Percentiles rank a stretch among this genome's conserved stretches.
Evolutionary conservation across 2,888 invertebrate species (phyloP).

Genomic region (Odiellus spinosus): DNA sequence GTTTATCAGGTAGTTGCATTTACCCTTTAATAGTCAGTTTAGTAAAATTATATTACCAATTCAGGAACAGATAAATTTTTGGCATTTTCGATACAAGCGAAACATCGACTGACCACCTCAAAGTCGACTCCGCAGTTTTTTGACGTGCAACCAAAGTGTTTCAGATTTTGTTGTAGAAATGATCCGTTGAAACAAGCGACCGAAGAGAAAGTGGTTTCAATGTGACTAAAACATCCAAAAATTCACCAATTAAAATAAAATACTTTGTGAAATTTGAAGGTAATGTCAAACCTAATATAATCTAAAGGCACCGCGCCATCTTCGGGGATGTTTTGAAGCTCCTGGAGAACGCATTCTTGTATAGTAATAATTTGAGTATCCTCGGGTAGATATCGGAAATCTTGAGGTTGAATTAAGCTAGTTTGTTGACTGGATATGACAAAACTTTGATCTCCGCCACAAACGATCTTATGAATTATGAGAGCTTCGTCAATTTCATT

Average conservation of each 20-base stretch:
- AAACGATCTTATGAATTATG: background rate
- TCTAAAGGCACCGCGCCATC: constrained; percentile 49
- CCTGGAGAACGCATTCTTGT: constrained; percentile 18
- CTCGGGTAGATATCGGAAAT: constrained; percentile 39
- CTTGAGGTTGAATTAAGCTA: constrained; percentile 27
- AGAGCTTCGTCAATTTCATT: too few species aligned
- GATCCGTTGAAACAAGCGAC: constrained; percentile 75
- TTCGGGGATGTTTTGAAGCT: constrained; percentile 10
- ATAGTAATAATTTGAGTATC: constrained; percentile 47
- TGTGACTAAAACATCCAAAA: constrained; percentile 39
- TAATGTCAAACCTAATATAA: constrained; percentile 35
- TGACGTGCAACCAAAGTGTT: constrained; percentile 60
- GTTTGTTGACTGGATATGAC: constrained; percentile 37
- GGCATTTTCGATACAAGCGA: constrained; percentile 49
- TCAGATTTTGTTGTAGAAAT: constrained; percentile 50
- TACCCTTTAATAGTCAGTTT: too few species aligned
- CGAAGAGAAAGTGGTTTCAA: constrained; percentile 73
- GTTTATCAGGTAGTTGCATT: too few species aligned
- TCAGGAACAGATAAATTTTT: constrained; percentile 38
- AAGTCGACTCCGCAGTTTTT: constrained; percentile 68
- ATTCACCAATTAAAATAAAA: too few species aligned
- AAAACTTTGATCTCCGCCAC: constrained; percentile 60
- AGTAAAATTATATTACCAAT: background rate
- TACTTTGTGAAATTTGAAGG: too few species aligned
- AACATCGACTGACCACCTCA: constrained; percentile 38